Base-by-base conservation (phyloP, 92 coral and sea anemone species). In the Parazoanthus darwini region DNA sequence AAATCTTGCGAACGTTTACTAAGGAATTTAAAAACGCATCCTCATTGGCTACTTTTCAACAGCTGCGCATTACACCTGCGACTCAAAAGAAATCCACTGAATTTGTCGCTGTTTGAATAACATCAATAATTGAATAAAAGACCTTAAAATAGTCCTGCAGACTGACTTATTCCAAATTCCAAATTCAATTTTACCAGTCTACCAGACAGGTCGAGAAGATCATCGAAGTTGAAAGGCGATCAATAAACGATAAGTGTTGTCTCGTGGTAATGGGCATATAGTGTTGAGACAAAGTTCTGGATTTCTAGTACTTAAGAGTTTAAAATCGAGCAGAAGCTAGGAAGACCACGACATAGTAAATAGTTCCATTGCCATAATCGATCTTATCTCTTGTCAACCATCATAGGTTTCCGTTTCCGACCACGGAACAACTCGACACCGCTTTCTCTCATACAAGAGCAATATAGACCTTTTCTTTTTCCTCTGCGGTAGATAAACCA, bases 21-120 rank as follows among this genome's bases (percentile, higher is more conserved):
- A 11, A 56, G 48, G 79, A 48, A 71, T 70, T 71, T 46, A 44
- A 50, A 71, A 50, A 37, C 51, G 37, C 78, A 26, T 29, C 59
- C 43, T 70, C 10, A 73, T 84, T 84, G 78, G 79, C 44, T 71
- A 25, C 15, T 83, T 67, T n/a, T 67, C 63, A 23, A 46, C 78
- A 43, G 58, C 83, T 80, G 67, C 15, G 83, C 59, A 54, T 80
- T 80, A 80, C 83, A 54, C 65, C 70, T 80, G 67, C 44, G 11
- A 9, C 22, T 18, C 51, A 80, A 35, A 15, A 3, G 54, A 43
- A 2, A 23, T 67, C 7, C 37, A n/a, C n/a, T 65, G 4, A 76
- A 37, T 18, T 39, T 76, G 5, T 39, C 80, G 9, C 48, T 8
- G n/a, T 5, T 54, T 39, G 80, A 76, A 74, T 36, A 35, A 35